Conservation (phyloP, 2,888 invertebrate genomes). For the Loripinus fragilis region DNA sequence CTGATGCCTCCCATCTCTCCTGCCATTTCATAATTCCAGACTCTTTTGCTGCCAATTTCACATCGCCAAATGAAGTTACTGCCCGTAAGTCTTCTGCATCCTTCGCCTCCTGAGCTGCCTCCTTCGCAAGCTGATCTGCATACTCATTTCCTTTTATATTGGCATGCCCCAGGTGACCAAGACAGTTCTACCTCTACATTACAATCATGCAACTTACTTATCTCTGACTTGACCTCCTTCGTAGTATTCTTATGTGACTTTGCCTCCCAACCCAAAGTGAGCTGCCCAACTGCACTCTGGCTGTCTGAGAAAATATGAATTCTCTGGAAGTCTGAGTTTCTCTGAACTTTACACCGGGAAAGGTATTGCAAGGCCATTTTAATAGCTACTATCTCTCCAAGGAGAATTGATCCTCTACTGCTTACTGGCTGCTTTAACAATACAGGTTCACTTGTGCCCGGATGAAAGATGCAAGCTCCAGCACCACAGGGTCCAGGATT, state of each 20-base stretch:
- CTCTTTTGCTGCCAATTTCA: neutral
- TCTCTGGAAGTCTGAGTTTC: neutral
- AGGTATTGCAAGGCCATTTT: neutral
- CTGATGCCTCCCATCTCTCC: neutral
- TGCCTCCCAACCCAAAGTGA: neutral
- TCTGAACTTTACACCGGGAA: neutral
- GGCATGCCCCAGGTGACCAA: neutral
- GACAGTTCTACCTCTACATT: neutral
- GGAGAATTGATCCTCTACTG: neutral
- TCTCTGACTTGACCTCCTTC: neutral
- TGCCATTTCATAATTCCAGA: neutral
- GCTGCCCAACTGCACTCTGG: neutral
- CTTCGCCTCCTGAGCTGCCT: no score
- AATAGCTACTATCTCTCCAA: neutral
- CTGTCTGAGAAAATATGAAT: neutral
- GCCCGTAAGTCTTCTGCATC: neutral
- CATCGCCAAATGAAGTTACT: neutral
- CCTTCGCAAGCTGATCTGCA: neutral
- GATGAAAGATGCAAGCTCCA: neutral
- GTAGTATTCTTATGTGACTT: constrained; percentile 5
- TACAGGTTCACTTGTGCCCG: neutral
- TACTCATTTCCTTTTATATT: neutral
- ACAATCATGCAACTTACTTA: neutral
- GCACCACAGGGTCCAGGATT: no score
- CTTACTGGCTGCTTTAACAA: neutral